Evolutionary conservation across 1,140 invertebrate species (phyloP), one percentile per base, ranked within the genome.

Genomic region (Solenopsis invicta): DNA sequence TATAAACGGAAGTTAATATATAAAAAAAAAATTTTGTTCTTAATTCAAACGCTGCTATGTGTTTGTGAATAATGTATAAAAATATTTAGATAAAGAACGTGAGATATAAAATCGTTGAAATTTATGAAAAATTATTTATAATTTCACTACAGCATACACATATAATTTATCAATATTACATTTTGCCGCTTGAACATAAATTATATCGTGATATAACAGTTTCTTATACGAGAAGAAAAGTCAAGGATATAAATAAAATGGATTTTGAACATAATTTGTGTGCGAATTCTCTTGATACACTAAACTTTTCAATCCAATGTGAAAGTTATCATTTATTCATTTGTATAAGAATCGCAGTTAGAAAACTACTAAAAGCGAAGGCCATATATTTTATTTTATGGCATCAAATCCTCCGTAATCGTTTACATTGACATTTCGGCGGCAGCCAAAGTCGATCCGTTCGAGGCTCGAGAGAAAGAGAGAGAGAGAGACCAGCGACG

Each of bases 371-470:
- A 13, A 66, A 37, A 52, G 37, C 13, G 6, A 4, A 24, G 13
- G n/a, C 50, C 1, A 4, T 45, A 21, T 3, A 21, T 54, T 67
- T 41, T 16, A 64, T 52, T 78, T 52, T 41, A 16, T 4, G 37
- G n/a, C 18, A 72, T 50, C 18, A 29, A 62, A 1, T 18, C 72
- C 0, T 21, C 16, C 16, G 13, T 48, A 72, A 82, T 72, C 6
- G 52, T 56, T 24, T 62, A 50, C 41, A 61, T 16, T 56, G 80
- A 84, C 45, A 80, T 86, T 69, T 61, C 21, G 21, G 6, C 13
- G 72, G 62, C 37, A 21, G 56, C 34, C 12, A 66, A 61, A 64
- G 74, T 54, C 59, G 21, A 69, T n/a, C 18, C 10, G 59, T 12
- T 54, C 12, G 62, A 48, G 24, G 24, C 69, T 61, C 62, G 50